Evolutionary conservation across 2,797 vertebrate species (phyloP).

Genomic region (Tadarida brasiliensis): DNA sequence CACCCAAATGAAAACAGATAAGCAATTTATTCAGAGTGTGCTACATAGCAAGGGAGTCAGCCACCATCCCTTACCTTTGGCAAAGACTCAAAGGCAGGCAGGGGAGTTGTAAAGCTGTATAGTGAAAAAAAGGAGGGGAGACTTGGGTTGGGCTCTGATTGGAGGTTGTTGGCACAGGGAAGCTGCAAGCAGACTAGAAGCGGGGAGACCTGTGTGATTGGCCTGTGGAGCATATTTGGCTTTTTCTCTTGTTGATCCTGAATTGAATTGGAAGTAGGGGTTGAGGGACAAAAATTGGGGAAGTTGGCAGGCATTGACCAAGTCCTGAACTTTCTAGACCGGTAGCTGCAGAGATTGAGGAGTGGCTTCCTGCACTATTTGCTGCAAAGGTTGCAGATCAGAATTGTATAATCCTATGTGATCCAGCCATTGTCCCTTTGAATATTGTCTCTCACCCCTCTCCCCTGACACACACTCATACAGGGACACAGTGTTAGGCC

Average conservation of each 20-base stretch:
- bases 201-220: neutral
- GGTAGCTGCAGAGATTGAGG: neutral
- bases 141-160: neutral
- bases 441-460: neutral
- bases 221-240: neutral
- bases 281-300: neutral
- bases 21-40: neutral
- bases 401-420: neutral
- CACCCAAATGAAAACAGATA: neutral
- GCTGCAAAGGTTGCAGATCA: neutral
- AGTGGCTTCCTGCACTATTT: neutral
- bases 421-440: neutral
- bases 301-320: neutral
- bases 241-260: neutral
- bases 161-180: neutral
- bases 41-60: neutral
- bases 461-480: neutral
- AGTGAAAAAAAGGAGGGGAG: neutral
- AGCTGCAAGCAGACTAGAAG: neutral
- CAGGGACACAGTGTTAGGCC: neutral
- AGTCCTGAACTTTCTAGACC: neutral
- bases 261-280: neutral
- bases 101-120: neutral
- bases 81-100: neutral
- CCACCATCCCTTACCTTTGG: neutral